These are phyloP conservation scores for Eulithis prunata DNA, from an alignment of 2,888 invertebrate species.

Conservation along the genomic window DNA sequence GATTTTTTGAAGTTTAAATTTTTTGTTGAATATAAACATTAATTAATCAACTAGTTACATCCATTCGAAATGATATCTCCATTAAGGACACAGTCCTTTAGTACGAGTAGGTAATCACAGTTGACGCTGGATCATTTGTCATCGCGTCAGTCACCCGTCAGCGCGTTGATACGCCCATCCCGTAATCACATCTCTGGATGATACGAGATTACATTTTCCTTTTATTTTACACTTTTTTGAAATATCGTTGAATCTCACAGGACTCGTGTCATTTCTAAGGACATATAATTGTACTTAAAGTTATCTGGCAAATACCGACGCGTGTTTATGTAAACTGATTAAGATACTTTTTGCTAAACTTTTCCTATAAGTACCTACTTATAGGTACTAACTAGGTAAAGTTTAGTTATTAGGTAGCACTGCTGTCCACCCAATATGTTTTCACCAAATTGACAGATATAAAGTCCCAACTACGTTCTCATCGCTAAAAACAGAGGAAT, in stretches of 20 bases:
- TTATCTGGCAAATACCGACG: no score
- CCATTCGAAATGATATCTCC: constrained; percentile 23
- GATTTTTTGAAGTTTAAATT: background rate
- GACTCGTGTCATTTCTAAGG: no score
- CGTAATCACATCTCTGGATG: constrained; percentile 58
- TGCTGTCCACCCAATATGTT: no score
- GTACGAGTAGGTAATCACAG: constrained; percentile 49
- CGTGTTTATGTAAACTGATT: no score
- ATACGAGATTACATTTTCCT: constrained; percentile 19
- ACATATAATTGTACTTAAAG: no score
- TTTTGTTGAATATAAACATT: constrained; percentile 8
- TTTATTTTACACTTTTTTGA: constrained; percentile 4
- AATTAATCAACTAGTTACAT: constrained; percentile 27
- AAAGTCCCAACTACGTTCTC: constrained; percentile 5
- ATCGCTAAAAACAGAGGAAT: constrained; percentile 14
- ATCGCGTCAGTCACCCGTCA: constrained; percentile 72
- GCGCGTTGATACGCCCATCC: constrained; percentile 71
- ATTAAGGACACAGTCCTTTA: constrained; percentile 28
- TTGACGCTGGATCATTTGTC: constrained; percentile 70
- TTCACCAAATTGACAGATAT: background rate
- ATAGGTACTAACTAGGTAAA: no score
- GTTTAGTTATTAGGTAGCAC: no score
- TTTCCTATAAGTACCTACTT: no score
- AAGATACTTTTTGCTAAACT: no score
- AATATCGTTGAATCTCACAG: background rate